Evolutionary conservation across 2,888 invertebrate genomes (phyloP).

Genomic region (Drosophila fungiperda): DNA sequence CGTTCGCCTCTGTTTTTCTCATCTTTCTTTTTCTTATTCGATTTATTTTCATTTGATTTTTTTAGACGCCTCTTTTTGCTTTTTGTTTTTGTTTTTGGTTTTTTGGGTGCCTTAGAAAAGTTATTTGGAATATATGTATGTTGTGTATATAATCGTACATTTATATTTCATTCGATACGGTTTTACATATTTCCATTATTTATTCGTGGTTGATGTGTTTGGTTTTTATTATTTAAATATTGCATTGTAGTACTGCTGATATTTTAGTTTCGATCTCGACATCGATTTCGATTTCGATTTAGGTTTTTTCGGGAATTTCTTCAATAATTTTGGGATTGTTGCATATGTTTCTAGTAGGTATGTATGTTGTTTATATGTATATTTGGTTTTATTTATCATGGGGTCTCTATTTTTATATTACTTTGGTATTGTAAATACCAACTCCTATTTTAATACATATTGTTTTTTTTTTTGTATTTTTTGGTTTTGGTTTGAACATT

Average conservation of each 20-base stretch:
- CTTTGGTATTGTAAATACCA: conserved; percentile 26
- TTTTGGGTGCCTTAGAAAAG: conserved; percentile 57
- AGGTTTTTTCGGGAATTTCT: conserved; percentile 14
- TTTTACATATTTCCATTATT: conserved; percentile 69
- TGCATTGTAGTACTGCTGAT: conserved; percentile 72
- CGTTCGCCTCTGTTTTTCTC: conserved; percentile 32
- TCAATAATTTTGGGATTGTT: conserved; percentile 31
- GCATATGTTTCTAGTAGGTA: conserved; percentile 44
- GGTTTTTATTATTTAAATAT: conserved; percentile 50
- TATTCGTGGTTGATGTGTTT: conserved; percentile 52
- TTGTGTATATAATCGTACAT: conserved; percentile 70
- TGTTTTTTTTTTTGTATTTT: conserved; percentile 21
- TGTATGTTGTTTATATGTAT: conserved; percentile 38
- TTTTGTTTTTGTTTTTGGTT: conserved; percentile 6
- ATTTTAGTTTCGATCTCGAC: conserved; percentile 56
- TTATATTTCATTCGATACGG: conserved; percentile 69
- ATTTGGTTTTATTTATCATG: conserved; percentile 35
- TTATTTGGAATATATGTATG: conserved; percentile 68
- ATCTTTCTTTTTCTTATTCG: conserved; percentile 6
- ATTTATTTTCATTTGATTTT: conserved; percentile 35
- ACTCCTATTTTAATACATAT: conserved; percentile 36
- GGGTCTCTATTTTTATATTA: conserved; percentile 47
- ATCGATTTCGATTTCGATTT: conserved; percentile 31
- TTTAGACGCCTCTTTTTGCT: conserved; percentile 18
- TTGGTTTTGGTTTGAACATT: conserved; percentile 54